Evolutionary conservation across 2,888 invertebrate species (phyloP), one percentile per base, ranked within the genome.

Genomic region (Coenonympha glycerion): DNA sequence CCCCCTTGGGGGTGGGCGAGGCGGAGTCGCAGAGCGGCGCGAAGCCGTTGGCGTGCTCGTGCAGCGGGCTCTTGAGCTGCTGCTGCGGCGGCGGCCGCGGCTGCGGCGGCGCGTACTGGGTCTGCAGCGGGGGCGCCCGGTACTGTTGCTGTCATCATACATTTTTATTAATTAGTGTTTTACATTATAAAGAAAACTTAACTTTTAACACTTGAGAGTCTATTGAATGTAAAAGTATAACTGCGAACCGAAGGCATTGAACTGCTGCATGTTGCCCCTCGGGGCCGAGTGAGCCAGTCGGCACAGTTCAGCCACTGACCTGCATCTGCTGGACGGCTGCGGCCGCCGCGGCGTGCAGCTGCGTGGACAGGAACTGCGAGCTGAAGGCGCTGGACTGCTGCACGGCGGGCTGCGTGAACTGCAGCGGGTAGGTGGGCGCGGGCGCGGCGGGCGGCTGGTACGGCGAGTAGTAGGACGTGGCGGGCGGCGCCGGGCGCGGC

Each of bases 21-120:
- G 89, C 62, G 73, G 89, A 62, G 76, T 92, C 74, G 89, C 90
- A 82, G 64, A 92, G 89, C 53, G 92, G 88, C 53, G 92, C 81
- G 66, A 85, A 85, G 9, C 86, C 86, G 63, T 85, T 85, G 31
- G 81, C 80, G 62, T 87, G 86, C 65, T 86, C 87, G 73, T 88
- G 88, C 47, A 87, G 73, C 18, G 90, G 90, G 55, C 89, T 89
- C 76, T 90, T 90, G 46, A 90, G 76, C 68, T 75, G 84, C 57
- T 81, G 86, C 42, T 76, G 79, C 44, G 76, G 79, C 48, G 72
- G 77, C 39, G 65, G 78, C 45, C 68, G 71, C 30, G 73, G 79
- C 55, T 74, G 79, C 31, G 79, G 75, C 56, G 80, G 84, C 51
- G 84, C 83, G 64, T 81, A 79, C 59, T 85, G 83, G 60, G 88